These are phyloP conservation scores for Equus quagga DNA, from an alignment of 2,113 vertebrate genomes.

Conservation along the genomic window DNA sequence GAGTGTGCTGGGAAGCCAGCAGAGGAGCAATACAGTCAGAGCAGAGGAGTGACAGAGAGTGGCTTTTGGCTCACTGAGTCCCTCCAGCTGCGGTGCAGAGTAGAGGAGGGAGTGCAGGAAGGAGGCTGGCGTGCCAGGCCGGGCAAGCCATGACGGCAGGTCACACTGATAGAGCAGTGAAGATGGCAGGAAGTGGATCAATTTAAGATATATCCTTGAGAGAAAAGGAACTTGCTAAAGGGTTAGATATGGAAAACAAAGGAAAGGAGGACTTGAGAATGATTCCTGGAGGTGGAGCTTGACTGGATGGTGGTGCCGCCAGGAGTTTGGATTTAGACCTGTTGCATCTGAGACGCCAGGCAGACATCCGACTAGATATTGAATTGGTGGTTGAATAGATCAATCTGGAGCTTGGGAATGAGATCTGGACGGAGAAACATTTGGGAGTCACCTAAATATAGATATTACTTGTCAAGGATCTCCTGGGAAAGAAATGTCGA, in stretches of 20 bases:
- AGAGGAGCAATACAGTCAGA: neutral
- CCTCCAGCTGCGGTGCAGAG: neutral
- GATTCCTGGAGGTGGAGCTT: neutral
- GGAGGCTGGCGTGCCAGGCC: neutral
- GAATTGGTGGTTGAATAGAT: neutral
- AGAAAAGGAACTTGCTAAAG: neutral
- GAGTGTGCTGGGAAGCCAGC: neutral
- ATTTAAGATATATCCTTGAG: neutral
- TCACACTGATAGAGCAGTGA: neutral
- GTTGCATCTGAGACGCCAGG: neutral
- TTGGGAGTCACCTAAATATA: neutral
- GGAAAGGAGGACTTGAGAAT: neutral
- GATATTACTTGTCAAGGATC: neutral
- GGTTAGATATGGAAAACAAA: neutral
- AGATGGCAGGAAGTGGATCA: neutral
- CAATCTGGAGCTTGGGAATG: neutral
- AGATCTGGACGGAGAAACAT: neutral
- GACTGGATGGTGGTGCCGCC: too few species aligned
- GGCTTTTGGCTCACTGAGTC: neutral
- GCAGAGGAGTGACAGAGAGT: neutral
- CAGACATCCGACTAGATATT: neutral
- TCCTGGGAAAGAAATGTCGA: constrained; percentile 14
- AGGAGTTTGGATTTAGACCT: neutral
- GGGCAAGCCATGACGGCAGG: neutral
- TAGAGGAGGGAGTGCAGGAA: neutral